Evolutionary conservation across 2,888 invertebrate species (phyloP).

Genomic region (Chrysodeixis includens): DNA sequence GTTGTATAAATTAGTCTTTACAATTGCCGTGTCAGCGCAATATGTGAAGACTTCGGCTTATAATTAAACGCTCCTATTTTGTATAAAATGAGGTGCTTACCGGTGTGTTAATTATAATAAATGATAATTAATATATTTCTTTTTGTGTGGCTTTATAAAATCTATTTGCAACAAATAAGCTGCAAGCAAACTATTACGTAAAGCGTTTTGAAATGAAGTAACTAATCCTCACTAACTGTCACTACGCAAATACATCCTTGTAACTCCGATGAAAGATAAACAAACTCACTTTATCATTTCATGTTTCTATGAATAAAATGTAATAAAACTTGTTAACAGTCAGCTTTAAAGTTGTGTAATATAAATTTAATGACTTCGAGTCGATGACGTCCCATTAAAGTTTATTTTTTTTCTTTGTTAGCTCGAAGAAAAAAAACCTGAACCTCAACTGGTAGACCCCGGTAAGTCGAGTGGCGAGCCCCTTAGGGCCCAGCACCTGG

Average conservation of each 20-base stretch:
- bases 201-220: neutral
- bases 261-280: neutral
- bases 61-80: too few species aligned
- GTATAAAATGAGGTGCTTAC: too few species aligned
- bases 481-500: constrained; percentile 21
- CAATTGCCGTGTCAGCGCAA: too few species aligned
- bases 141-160: neutral
- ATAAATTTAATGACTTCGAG: too few species aligned
- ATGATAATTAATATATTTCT: too few species aligned
- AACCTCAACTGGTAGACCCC: neutral
- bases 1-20: too few species aligned
- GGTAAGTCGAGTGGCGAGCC: constrained; percentile 16
- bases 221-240: neutral
- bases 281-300: neutral
- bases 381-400: too few species aligned
- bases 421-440: constrained; percentile 8
- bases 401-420: neutral
- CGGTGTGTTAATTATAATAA: too few species aligned
- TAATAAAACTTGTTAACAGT: neutral
- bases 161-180: neutral
- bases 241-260: neutral
- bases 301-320: neutral
- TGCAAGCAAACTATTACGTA: neutral
- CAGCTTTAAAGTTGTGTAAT: neutral
- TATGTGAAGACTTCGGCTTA: too few species aligned